Evolutionary conservation across 2,888 invertebrate genomes (phyloP).

Genomic region (Syrista parreyssii): DNA sequence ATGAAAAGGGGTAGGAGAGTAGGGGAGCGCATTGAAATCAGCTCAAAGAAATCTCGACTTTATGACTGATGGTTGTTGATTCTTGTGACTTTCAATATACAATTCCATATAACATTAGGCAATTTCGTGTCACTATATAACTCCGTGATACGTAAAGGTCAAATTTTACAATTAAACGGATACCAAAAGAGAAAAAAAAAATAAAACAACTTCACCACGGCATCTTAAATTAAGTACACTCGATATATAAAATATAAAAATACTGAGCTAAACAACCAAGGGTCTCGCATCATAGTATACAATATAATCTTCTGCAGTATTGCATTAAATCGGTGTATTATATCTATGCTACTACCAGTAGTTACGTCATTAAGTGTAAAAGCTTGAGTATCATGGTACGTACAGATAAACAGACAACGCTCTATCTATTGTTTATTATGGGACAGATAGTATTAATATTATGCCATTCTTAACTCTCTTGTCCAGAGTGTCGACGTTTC

Average conservation of each 20-base stretch:
- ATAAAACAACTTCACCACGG: conserved; percentile 44
- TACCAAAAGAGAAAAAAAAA: conserved; percentile 36
- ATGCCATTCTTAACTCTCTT: conserved; percentile 27
- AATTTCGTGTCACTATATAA: conserved; percentile 23
- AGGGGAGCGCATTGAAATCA: conserved; percentile 12
- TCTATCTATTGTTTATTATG: conserved; percentile 53
- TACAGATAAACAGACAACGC: conserved; percentile 58
- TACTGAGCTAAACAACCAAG: conserved; percentile 60
- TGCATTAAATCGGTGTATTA: conserved; percentile 28
- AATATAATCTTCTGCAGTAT: conserved; percentile 19
- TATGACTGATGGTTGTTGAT: conserved; percentile 8
- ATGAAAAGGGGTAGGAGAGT: neutral
- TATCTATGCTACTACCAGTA: conserved; percentile 44
- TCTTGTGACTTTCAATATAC: conserved; percentile 39
- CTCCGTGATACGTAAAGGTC: conserved; percentile 18
- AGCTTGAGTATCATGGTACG: conserved; percentile 62
- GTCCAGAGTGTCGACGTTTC: conserved; percentile 37
- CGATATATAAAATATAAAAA: conserved; percentile 59
- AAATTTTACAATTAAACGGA: conserved; percentile 37
- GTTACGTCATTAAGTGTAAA: conserved; percentile 59
- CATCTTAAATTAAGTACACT: conserved; percentile 62
- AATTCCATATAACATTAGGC: conserved; percentile 41
- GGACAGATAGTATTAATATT: conserved; percentile 52
- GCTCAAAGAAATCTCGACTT: conserved; percentile 21
- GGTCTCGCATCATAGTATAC: conserved; percentile 21